Percentiles rank a stretch among this genome's conserved stretches.
Conservation (phyloP, 2,797 vertebrate genomes). For the Falco novaeseelandiae region DNA sequence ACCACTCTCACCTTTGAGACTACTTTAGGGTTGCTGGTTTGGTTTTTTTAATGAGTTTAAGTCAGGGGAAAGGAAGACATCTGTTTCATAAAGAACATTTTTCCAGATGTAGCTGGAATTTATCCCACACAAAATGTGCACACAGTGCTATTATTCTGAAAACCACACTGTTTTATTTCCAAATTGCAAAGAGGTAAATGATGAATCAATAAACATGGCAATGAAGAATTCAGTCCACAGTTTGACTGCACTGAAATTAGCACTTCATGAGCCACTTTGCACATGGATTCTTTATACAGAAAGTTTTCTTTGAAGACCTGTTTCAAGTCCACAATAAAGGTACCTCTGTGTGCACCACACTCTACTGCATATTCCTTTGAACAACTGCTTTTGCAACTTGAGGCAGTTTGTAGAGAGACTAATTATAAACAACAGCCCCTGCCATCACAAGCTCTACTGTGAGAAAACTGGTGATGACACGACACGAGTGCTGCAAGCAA, state of each 20-base stretch:
- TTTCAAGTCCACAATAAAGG: conserved; percentile 10
- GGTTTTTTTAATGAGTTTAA: background rate
- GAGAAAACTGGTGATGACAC: background rate
- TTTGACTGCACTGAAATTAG: background rate
- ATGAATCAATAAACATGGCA: background rate
- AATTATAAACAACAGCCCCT: conserved; percentile 1
- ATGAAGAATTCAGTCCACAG: background rate
- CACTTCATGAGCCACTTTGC: background rate
- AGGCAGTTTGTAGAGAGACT: background rate
- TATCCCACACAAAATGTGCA: background rate
- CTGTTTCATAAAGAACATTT: background rate
- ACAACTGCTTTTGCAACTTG: background rate
- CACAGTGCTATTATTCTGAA: background rate
- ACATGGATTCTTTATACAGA: background rate
- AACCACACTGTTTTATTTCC: background rate
- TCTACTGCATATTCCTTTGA: background rate
- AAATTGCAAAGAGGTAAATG: background rate
- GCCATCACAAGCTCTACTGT: background rate
- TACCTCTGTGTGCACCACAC: background rate
- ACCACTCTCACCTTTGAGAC: background rate
- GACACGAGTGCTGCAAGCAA: background rate
- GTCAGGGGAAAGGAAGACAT: background rate
- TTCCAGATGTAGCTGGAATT: background rate
- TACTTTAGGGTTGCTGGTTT: background rate
- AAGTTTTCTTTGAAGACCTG: background rate